Base-by-base conservation (phyloP, 2,797 vertebrate genomes). In the Vireo griseus region DNA sequence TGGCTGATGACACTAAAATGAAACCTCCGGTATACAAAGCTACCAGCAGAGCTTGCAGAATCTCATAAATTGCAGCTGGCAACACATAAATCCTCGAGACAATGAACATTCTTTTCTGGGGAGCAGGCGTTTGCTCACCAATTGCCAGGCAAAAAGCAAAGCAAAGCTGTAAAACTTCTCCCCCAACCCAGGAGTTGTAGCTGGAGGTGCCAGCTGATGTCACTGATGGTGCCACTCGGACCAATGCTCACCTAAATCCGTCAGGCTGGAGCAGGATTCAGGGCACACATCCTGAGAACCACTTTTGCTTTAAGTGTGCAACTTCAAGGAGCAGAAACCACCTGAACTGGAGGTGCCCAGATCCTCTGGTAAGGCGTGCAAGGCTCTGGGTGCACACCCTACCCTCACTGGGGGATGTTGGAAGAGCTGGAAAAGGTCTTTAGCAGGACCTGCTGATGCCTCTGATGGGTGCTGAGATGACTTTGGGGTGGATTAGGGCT, bases 1-100 rank as follows among this genome's bases (percentile, higher is more conserved):
- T 95, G 94, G 96, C 96, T 97, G 97, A 96, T 96, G 96, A 87
- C 96, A 95, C 95, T 50, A 29, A 88, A 94, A 92, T 77, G 71
- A 71, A 47, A 93, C 94, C 94, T 86, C 85, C 37, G 3, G 69
- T 86, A 86, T 28, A 86, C 74, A 92, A 88, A 54, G 67, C 95
- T 93, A 63, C 96, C 96, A 95, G 92, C 96, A 88, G 91, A 96
- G 96, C 16, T 31, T 84, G 90, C 61, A 28, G 84, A 55, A 65
- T 88, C 94, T 88, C 92, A 93, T 86, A 80, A 88, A 95, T 93
- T 88, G 80, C 78, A 55, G 84, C 58, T 86, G 86, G 82, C 71
- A 35, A 80, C 40, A 73, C 72, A 29, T 82, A 93, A 95, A 57
- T 77, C 88, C 94, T 94, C 47, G 0, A 61, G 72, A 92, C 91